Base-by-base conservation (phyloP, 2,888 invertebrate species). In the Raillietiella orientalis region DNA sequence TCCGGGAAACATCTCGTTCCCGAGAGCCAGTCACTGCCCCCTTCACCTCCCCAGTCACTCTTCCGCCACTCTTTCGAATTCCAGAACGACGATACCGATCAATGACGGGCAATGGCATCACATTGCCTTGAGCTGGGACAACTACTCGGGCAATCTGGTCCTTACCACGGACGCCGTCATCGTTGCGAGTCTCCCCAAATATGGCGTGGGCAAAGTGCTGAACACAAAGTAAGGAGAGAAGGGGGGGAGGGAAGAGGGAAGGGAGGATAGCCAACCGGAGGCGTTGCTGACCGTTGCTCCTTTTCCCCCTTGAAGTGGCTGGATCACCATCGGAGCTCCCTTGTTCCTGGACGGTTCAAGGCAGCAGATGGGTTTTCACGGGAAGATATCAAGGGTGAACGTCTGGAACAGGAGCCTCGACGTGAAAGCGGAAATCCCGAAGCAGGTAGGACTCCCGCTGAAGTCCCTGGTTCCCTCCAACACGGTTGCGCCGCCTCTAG, bases 71-170 rank as follows among this genome's bases (percentile, higher is more conserved):
- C n/a, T n/a, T n/a, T n/a, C n/a, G n/a, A n/a, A n/a, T 36, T 82
- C 79, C 47, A 62, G 72, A 27, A 74, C 77, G 46, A 79, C 72
- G 38, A 74, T 82, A 2, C 77, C 77, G 0, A 66, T 87, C 12
- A 87, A 84, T 40, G 84, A 87, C 40, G 84, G 82, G 3, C 77
- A 77, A 41, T 87, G 87, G 87, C 84, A 87, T 52, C 82, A 84
- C 40, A 64, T 84, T 16, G 77, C 79, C 20, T 57, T 90, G 27
- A 69, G 79, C n/a, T 87, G 87, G 84, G 70, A 77, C 40, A 75
- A 82, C 20, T 59, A 57, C 30, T 64, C 66, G 28, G 82, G 82
- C 12, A 66, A 70, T 42, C 50, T 87, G 23, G 72, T 72, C 28
- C 55, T 90, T 14, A 72, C 84, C 26, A 84, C 84, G n/a, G 84